phyloP scores from a whole-genome alignment of 2,113 vertebrate genomes.

The Apteryx mantelli region DNA sequence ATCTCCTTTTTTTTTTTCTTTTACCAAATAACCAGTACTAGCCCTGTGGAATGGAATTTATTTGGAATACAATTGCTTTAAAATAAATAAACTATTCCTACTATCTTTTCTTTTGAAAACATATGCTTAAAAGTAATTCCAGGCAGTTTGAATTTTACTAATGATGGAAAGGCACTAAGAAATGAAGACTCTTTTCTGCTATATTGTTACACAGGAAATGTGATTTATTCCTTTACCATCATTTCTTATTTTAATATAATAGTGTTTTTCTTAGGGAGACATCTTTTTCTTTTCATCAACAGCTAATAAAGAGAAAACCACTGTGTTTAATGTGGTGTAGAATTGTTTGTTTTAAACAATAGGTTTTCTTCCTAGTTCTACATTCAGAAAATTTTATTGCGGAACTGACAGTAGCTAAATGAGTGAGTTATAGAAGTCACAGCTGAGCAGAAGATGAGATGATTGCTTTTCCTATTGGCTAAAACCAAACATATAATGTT shows the following conservation, averaged over 20 bases:
- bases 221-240: not conserved
- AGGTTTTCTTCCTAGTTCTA: constrained; percentile 5
- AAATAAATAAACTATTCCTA: constrained; percentile 20
- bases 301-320: constrained; percentile 21
- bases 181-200: not conserved
- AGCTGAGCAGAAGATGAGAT: constrained; percentile 1
- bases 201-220: not conserved
- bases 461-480: not conserved
- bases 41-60: not conserved
- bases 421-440: not conserved
- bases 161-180: not conserved
- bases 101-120: not conserved
- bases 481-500: not conserved
- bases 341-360: constrained; percentile 15
- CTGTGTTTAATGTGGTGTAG: constrained; percentile 6
- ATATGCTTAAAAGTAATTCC: not conserved
- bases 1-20: not conserved
- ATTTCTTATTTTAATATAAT: not conserved
- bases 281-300: constrained; percentile 22
- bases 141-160: not conserved
- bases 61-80: constrained; percentile 15
- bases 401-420: constrained; percentile 1
- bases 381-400: not conserved
- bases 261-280: not conserved
- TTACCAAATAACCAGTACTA: constrained; percentile 1